Conservation (phyloP, 2,888 invertebrate genomes). For the Capitulum mitella region DNA sequence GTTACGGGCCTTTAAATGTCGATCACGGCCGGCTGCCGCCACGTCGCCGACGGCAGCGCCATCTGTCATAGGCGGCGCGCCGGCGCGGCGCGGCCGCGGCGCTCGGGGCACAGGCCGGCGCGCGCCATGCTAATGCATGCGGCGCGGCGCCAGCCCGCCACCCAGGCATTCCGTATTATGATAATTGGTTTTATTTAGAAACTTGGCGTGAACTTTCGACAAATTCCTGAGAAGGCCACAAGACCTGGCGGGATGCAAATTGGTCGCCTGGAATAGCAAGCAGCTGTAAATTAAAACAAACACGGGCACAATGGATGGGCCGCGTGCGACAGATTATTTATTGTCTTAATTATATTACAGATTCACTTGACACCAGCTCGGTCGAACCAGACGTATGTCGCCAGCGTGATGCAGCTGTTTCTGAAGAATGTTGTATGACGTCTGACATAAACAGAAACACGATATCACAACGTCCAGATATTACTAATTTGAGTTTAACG, state of each 20-base stretch:
- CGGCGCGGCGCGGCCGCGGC: background rate
- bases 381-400: background rate
- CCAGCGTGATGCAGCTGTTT: no score
- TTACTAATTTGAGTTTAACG: no score
- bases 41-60: background rate
- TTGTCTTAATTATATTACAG: background rate
- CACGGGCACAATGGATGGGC: background rate
- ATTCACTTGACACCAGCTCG: background rate
- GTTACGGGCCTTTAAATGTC: background rate
- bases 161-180: background rate
- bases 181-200: background rate
- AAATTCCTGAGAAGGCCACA: constrained; percentile 9
- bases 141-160: background rate
- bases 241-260: background rate
- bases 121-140: background rate
- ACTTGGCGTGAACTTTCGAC: constrained; percentile 9
- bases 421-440: no score
- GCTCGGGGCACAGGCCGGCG: background rate
- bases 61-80: background rate
- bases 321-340: constrained; percentile 19
- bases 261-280: background rate
- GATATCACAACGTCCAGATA: no score
- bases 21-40: background rate
- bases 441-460: no score
- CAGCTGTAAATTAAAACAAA: constrained; percentile 18